Percentiles rank a stretch among this genome's conserved stretches.
Evolutionary conservation across 2,797 vertebrate genomes (phyloP).

Genomic region (Ctenosaura bakeri): DNA sequence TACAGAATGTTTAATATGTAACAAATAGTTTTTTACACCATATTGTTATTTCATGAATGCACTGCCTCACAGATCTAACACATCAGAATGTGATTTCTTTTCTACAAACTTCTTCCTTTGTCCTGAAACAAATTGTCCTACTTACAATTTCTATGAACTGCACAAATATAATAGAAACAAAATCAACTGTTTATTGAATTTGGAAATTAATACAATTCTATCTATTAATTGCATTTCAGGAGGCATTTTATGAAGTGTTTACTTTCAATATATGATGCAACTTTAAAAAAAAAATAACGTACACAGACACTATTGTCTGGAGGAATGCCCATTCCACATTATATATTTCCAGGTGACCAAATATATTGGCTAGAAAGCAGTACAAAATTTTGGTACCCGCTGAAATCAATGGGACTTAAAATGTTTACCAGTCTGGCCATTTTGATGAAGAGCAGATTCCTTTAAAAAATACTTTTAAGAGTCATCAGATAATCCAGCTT

Average conservation of each 20-base stretch:
- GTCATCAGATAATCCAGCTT: not conserved
- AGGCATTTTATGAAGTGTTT: conserved; percentile 42
- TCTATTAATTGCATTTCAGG: conserved; percentile 55
- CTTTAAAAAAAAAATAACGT: conserved; percentile 33
- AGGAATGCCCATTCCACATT: not conserved
- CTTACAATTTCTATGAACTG: conserved; percentile 37
- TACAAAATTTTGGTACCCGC: not conserved
- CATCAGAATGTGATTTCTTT: conserved; percentile 65
- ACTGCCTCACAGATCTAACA: conserved; percentile 74
- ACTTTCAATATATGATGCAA: conserved; percentile 46
- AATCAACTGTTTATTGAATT: conserved; percentile 60
- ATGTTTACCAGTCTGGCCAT: not conserved
- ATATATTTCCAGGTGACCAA: not conserved
- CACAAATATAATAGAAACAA: conserved; percentile 59
- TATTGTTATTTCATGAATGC: conserved; percentile 70
- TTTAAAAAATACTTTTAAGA: not conserved
- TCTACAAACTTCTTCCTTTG: conserved; percentile 63
- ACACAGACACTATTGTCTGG: conserved; percentile 44
- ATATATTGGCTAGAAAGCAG: not conserved
- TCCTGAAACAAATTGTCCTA: conserved; percentile 49
- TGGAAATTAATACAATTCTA: conserved; percentile 51
- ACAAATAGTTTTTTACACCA: conserved; percentile 74
- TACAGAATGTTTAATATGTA: conserved; percentile 79
- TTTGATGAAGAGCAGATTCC: not conserved
- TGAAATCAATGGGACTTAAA: not conserved